Percentiles rank a stretch among this genome's conserved stretches.
Evolutionary conservation across 2,113 vertebrate species (phyloP).

Genomic region (Trichechus manatus): DNA sequence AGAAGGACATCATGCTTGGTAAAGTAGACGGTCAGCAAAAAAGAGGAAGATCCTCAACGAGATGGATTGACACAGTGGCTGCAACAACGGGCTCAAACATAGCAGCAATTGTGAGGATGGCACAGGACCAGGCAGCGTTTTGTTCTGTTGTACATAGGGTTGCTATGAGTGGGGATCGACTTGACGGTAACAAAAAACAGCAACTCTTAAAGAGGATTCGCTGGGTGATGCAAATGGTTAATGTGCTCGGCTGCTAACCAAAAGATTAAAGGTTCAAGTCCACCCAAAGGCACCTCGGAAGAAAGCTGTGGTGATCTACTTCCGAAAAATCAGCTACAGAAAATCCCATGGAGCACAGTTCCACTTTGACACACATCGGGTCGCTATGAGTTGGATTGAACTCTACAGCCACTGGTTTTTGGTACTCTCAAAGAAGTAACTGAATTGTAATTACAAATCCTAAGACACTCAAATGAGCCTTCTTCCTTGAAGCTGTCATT

Average conservation of each 20-base stretch:
- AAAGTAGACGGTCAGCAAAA: too few relatives aligned
- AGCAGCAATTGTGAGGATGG: too few relatives aligned
- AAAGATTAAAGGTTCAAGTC: background rate
- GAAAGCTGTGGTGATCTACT: background rate
- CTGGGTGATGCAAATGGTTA: background rate
- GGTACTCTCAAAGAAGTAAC: slow-evolving; percentile 25
- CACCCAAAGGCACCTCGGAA: background rate
- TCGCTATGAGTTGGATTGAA: background rate
- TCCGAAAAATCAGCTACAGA: background rate
- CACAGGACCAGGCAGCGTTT: too few relatives aligned
- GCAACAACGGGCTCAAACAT: too few relatives aligned
- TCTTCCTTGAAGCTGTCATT: background rate
- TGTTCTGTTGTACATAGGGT: too few relatives aligned
- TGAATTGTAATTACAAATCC: background rate
- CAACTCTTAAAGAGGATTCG: background rate
- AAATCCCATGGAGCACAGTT: background rate
- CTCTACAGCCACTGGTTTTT: background rate
- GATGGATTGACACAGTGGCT: too few relatives aligned
- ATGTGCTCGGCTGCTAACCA: background rate
- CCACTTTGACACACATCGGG: background rate
- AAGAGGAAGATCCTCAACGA: too few relatives aligned
- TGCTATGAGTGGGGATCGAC: too few relatives aligned
- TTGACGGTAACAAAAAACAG: too few relatives aligned
- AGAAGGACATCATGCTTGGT: too few relatives aligned
- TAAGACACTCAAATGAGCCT: slow-evolving; percentile 8